phyloP scores from a whole-genome alignment of 1,140 invertebrate genomes.

The Drosophila kurseongensis region DNA sequence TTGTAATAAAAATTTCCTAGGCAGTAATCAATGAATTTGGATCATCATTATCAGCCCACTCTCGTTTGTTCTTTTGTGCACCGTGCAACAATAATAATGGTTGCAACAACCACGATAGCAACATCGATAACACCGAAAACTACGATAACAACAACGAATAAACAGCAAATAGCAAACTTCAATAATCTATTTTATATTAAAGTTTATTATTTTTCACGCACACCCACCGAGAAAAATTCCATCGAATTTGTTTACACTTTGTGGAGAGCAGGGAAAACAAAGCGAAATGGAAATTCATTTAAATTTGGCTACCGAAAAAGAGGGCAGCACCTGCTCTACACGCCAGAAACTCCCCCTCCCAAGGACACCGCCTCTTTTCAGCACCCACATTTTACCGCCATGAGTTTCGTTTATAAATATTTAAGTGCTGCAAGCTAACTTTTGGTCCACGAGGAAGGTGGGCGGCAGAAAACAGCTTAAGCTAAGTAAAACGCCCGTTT shows the following conservation, averaged over 20 bases:
- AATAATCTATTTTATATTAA: slow-evolving; percentile 63
- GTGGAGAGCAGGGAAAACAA: slow-evolving; percentile 17
- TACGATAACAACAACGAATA: slow-evolving; percentile 24
- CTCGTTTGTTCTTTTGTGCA: slow-evolving; percentile 21
- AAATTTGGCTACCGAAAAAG: slow-evolving; percentile 23
- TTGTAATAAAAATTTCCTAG: slow-evolving; percentile 10
- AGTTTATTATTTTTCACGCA: slow-evolving; percentile 51
- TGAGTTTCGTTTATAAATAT: slow-evolving; percentile 61
- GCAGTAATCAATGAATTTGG: neutral
- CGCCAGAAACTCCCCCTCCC: slow-evolving; percentile 38
- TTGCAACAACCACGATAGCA: neutral
- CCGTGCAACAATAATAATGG: slow-evolving; percentile 16
- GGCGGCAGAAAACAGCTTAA: slow-evolving; percentile 41
- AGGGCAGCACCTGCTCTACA: slow-evolving; percentile 28
- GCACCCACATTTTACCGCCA: neutral
- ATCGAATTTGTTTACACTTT: slow-evolving; percentile 41
- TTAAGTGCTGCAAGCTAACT: slow-evolving; percentile 61
- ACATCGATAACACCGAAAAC: slow-evolving; percentile 24
- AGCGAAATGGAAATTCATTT: slow-evolving; percentile 45
- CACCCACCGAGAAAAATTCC: neutral
- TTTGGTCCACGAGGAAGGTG: slow-evolving; percentile 14
- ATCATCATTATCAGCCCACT: neutral
- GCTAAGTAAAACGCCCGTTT: slow-evolving; percentile 49
- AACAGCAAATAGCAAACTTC: slow-evolving; percentile 31
- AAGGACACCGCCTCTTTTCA: neutral